Percentiles rank a stretch among this genome's conserved stretches.
Conservation (phyloP, 2,888 invertebrate genomes). For the Heliconius aoede region DNA sequence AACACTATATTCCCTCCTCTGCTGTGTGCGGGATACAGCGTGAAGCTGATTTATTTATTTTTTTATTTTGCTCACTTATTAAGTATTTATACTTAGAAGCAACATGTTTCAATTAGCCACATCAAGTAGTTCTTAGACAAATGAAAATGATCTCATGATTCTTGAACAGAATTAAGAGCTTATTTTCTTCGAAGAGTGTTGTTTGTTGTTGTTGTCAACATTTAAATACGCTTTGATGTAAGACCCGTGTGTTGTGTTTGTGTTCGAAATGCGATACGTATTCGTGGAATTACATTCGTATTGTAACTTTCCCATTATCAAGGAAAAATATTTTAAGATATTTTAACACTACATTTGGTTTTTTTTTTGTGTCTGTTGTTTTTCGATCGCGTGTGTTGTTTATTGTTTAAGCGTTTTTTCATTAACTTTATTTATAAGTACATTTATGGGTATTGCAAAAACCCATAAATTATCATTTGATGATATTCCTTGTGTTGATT, state of each 20-base stretch:
- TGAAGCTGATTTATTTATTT: neutral
- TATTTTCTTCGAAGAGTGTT: slow-evolving; percentile 56
- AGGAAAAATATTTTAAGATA: slow-evolving; percentile 41
- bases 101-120: slow-evolving; percentile 6
- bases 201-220: slow-evolving; percentile 65
- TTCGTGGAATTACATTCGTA: slow-evolving; percentile 45
- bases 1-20: too few relatives aligned
- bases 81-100: neutral
- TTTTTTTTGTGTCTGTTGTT: neutral
- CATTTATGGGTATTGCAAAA: too few relatives aligned
- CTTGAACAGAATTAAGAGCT: slow-evolving; percentile 54
- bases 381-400: neutral
- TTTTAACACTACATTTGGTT: slow-evolving; percentile 27
- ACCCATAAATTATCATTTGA: neutral
- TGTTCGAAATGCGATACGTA: slow-evolving; percentile 49
- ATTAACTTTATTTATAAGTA: neutral
- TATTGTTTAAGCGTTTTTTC: neutral
- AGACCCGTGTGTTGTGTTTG: slow-evolving; percentile 50
- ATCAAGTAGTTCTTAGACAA: slow-evolving; percentile 6
- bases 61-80: neutral
- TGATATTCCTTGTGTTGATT: neutral
- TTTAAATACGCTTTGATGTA: slow-evolving; percentile 76
- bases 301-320: slow-evolving; percentile 43
- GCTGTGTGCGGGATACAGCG: too few relatives aligned
- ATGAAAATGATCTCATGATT: slow-evolving; percentile 28